Base-by-base conservation (phyloP, 2,797 vertebrate genomes). In the Rhinophrynus dorsalis region DNA sequence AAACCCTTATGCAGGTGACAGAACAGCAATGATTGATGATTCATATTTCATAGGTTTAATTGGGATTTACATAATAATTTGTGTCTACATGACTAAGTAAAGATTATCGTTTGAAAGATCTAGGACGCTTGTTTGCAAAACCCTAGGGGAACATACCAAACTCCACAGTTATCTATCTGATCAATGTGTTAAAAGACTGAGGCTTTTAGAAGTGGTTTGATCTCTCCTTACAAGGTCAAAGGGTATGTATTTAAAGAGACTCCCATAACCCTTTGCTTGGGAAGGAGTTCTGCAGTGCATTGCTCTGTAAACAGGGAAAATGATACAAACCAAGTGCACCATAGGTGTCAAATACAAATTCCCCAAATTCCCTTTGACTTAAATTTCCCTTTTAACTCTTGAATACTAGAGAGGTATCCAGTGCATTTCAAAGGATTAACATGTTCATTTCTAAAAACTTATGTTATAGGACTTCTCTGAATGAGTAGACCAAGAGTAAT, bases 131-230 rank as follows among this genome's bases (percentile, higher is more conserved):
- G 78, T 85, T 78, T 78, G 82, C 79, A 80, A 77, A 87, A 76
- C 80, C 79, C 84, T 68, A 58, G 68, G 79, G 80, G 83, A 80
- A 83, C 76, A 82, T 85, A 90, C 87, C 85, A 84, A 76, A 85
- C 82, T 84, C 82, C 79, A 90, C 84, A 88, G 86, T 88, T 77
- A 81, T 90, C 90, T 89, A 77, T 76, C 65, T 78, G 78, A 85
- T 78, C 77, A 77, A 79, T 80, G 77, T 80, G 76, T 76, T 80
- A 81, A 83, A 79, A 17, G 10, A 81, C 88, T 87, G 90, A 88
- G 84, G 80, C 80, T 86, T 87, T 90, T 83, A 89, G 86, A 89
- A 89, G 87, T 80, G 77, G 87, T 90, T 92, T 91, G 88, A 91
- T 90, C 87, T 92, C 89, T 85, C 85, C 86, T 85, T 81, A 84